Base-by-base conservation (phyloP, 1,140 invertebrate genomes). In the Delia radicum region DNA sequence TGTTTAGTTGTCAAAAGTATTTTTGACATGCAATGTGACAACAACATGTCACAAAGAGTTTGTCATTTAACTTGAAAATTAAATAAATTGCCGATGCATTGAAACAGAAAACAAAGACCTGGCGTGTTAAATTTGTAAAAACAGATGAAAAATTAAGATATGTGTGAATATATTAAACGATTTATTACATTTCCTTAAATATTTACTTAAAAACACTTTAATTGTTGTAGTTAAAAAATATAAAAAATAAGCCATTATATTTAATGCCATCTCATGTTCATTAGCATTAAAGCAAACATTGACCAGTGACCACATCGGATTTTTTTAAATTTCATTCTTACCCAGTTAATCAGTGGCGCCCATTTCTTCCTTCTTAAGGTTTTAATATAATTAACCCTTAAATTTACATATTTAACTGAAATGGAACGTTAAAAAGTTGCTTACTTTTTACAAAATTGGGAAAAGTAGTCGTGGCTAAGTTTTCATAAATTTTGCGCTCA, bases 1-100 rank as follows among this genome's bases (percentile, higher is more conserved):
- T 55, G n/a, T 55, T 55, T 55, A 18, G 48, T 55, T 55, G 21
- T 55, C 48, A 55, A 24, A 55, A 2, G 48, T 18, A 24, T 21
- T 55, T 55, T 55, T 55, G 48, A 55, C 48, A 67, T 18, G n/a
- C 65, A 69, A 33, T 33, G 65, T 69, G 65, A 33, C 65, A 69
- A 33, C 29, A 37, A 10, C 29, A 33, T 69, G 65, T 69, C 65
- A 69, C n/a, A 69, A 67, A 69, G 65, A 69, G n/a, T 55, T 29
- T 69, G 65, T 69, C 65, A 69, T 33, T 55, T 55, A 55, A 55
- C n/a, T 55, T 55, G 48, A 55, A 55, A 3, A 21, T 55, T 18
- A 37, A 37, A 37, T 37, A 37, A 37, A 37, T 37, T 37, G 33
- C 13, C 13, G 33, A 37, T 37, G 13, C 8, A 10, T 37, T 3